A percentile compares a stretch with the other conserved stretches of the same genome.
These are phyloP conservation scores for Phyllostomus hastatus DNA, from an alignment of 2,113 vertebrate species.

Conservation along the genomic window DNA sequence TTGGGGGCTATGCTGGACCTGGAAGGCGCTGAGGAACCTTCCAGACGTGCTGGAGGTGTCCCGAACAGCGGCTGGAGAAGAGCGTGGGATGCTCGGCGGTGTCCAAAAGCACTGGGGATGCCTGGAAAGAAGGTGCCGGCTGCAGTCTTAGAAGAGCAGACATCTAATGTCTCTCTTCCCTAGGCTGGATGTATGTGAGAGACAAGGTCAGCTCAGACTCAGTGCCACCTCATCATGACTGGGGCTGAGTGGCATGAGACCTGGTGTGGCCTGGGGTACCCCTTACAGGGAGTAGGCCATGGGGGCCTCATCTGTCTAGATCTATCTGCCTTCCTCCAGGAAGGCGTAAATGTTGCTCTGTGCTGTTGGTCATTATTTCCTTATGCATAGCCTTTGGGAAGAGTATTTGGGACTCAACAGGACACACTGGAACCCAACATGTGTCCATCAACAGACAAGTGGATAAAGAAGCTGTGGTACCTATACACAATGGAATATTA, in stretches of 20 bases:
- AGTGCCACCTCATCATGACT: fast-evolving
- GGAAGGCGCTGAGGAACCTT: not conserved
- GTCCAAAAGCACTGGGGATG: not conserved
- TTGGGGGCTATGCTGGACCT: not conserved
- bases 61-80: not conserved
- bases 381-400: not conserved
- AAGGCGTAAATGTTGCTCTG: not conserved
- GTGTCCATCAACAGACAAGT: not conserved
- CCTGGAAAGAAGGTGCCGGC: not conserved
- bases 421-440: not conserved
- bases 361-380: not conserved
- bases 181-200: not conserved
- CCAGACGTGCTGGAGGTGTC: no score
- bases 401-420: not conserved
- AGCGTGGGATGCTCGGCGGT: no score
- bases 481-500: not conserved
- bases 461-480: not conserved
- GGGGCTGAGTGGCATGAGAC: not conserved
- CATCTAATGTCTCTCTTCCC: not conserved
- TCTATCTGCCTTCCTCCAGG: not conserved
- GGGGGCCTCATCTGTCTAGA: not conserved
- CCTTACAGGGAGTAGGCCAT: not conserved
- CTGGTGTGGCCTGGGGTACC: no score
- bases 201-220: not conserved
- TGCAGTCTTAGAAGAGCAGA: not conserved